A percentile compares a stretch with the other conserved stretches of the same genome.
These are phyloP conservation scores for Tadarida brasiliensis DNA, from an alignment of 2,797 vertebrate species.

Conservation along the genomic window DNA sequence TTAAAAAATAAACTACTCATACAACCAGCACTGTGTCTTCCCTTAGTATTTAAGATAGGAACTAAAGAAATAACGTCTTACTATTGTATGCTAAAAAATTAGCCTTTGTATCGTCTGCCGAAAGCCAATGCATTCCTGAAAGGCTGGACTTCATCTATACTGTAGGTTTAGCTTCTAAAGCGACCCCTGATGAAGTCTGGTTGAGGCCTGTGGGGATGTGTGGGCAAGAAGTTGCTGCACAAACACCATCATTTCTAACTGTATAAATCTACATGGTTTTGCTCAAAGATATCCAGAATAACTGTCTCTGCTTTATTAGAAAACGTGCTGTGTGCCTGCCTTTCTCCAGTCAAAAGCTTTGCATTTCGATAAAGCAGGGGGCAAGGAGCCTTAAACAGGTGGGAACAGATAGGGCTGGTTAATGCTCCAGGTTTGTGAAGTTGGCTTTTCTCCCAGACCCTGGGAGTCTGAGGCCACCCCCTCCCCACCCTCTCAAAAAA, in stretches of 20 bases:
- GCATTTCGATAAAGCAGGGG: background rate
- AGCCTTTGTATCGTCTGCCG: background rate
- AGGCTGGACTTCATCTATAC: background rate
- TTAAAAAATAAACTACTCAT: background rate
- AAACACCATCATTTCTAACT: background rate
- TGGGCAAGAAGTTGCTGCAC: background rate
- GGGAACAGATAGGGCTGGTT: background rate
- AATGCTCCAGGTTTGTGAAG: background rate
- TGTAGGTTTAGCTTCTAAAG: background rate
- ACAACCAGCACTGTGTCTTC: background rate
- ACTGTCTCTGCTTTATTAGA: background rate
- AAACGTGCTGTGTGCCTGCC: constrained; percentile 18
- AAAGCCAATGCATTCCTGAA: background rate
- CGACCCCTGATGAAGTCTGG: background rate
- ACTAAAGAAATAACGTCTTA: background rate
- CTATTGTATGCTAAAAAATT: constrained; percentile 6
- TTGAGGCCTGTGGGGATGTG: background rate
- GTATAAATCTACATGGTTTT: background rate
- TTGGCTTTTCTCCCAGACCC: background rate
- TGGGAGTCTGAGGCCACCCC: background rate
- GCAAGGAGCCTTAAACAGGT: background rate
- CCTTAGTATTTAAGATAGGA: background rate
- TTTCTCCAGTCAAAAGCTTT: background rate
- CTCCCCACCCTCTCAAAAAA: background rate
- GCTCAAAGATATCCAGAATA: background rate